These are phyloP conservation scores for Phalacrocorax aristotelis DNA, from an alignment of 2,113 vertebrate species.

Conservation along the genomic window DNA sequence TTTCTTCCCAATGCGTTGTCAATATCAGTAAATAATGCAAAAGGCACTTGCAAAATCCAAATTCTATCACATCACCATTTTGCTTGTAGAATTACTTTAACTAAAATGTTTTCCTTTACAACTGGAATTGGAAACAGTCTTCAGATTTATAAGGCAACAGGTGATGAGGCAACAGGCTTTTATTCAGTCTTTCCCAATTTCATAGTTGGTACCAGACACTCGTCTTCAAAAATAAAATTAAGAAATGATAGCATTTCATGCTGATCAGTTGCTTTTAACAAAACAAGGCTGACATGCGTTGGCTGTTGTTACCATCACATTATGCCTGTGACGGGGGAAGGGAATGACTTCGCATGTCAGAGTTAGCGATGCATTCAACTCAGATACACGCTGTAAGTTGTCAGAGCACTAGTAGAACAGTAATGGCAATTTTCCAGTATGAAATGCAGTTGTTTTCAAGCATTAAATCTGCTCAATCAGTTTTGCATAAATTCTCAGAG, in stretches of 20 bases:
- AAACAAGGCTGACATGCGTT: not conserved
- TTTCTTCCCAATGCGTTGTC: not conserved
- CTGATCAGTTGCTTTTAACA: not conserved
- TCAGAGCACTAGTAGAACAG: not conserved
- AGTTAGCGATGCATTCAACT: not conserved
- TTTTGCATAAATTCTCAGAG: not conserved
- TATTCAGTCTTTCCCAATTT: not conserved
- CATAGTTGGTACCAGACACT: not conserved
- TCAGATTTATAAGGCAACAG: not conserved
- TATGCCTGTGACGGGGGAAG: not conserved
- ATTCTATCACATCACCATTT: not conserved
- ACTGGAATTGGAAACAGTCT: not conserved
- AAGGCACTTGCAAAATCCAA: not conserved
- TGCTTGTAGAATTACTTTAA: not conserved
- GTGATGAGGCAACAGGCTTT: not conserved
- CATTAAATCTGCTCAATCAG: constrained; percentile 17
- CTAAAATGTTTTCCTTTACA: not conserved
- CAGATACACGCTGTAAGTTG: not conserved
- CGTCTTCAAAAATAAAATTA: not conserved
- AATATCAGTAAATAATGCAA: constrained; percentile 5
- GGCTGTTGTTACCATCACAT: not conserved
- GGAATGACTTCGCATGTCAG: not conserved
- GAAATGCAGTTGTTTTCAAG: not conserved
- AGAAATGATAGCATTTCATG: not conserved
- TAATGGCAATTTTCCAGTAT: constrained; percentile 7